Percentiles rank a stretch among this genome's conserved stretches.
Conservation (phyloP, 2,797 vertebrate species). For the Thunnus albacares region DNA sequence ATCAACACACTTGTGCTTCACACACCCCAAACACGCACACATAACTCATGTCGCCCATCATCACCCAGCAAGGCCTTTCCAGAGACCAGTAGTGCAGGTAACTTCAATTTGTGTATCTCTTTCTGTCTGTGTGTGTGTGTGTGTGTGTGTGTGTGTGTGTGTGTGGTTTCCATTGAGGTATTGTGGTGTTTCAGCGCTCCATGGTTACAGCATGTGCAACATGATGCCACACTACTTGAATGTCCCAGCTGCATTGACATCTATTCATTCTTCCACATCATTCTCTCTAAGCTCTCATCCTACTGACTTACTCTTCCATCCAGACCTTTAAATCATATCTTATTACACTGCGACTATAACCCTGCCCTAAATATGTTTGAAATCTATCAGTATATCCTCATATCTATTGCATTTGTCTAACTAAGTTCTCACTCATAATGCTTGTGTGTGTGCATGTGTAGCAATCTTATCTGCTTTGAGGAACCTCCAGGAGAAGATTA, state of each 20-base stretch:
- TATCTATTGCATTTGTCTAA: background rate
- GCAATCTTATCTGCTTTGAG: conserved; percentile 95
- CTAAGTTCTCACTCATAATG: background rate
- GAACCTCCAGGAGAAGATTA: conserved; percentile 96
- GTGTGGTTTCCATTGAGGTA: conserved; percentile 48
- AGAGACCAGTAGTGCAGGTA: conserved; percentile 94
- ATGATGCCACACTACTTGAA: conserved; percentile 68
- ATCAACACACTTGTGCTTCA: conserved; percentile 82
- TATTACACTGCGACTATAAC: background rate
- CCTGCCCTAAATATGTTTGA: background rate
- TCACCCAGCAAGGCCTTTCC: conserved; percentile 90
- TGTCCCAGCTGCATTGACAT: conserved; percentile 55
- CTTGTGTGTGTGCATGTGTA: conserved; percentile 57
- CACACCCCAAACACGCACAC: conserved; percentile 40
- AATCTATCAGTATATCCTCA: background rate
- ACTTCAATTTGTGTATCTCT: conserved; percentile 15
- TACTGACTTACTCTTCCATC: background rate
- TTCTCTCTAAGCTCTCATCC: conserved; percentile 22
- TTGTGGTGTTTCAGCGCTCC: conserved; percentile 70
- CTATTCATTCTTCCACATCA: conserved; percentile 47
- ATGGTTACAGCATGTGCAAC: conserved; percentile 80
- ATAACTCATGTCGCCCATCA: conserved; percentile 59
- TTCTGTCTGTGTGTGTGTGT: conserved; percentile 8
- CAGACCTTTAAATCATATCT: background rate
- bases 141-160: conserved; percentile 13